Evolutionary conservation across 1,140 invertebrate genomes (phyloP), one percentile per base, ranked within the genome.

Genomic region (Ectropis grisescens): DNA sequence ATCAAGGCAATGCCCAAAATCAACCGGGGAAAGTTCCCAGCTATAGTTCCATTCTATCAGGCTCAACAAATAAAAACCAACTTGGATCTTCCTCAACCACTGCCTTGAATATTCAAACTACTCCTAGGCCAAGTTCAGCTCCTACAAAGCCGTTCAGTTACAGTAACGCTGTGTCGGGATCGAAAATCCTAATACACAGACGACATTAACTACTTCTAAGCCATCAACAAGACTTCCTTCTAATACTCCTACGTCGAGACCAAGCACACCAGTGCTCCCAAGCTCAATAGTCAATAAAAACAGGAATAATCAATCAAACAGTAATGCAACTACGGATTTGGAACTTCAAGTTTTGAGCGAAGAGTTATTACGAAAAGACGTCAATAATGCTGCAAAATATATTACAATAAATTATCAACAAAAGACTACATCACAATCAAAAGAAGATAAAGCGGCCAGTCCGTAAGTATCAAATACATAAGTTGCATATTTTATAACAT

Each of bases 381-480:
- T 62, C 0, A 91, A 91, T 56, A 92, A 90, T 68, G 87, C 87
- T 23, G 85, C 88, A 1, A 87, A 70, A 50, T 83, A 86, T 36
- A 82, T 93, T 8, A 88, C 83, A 1, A 40, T 92, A 2, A 92
- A 92, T 71, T 79, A 88, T 41, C 91, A 93, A 75, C 88, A 88
- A 47, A 86, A 87, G 61, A 92, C 91, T 1, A 85, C 85, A 0
- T 88, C 89, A 1, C 83, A 82, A 37, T 89, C 86, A 12, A 81
- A 75, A 25, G 84, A 74, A n/a, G 92, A 93, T 58, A 86, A 90
- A 74, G 90, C 91, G 11, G 85, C 90, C 8, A 70, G 86, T 48
- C 89, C 90, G 90, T 93, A 84, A 88, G 87, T 70, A 42, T 13
- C n/a, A 26, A 16, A 19, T 11, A 31, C 7, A 13, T 29, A 28